Evolutionary conservation across 2,888 invertebrate genomes (phyloP).

Genomic region (Rhimphoctona megacephalus): DNA sequence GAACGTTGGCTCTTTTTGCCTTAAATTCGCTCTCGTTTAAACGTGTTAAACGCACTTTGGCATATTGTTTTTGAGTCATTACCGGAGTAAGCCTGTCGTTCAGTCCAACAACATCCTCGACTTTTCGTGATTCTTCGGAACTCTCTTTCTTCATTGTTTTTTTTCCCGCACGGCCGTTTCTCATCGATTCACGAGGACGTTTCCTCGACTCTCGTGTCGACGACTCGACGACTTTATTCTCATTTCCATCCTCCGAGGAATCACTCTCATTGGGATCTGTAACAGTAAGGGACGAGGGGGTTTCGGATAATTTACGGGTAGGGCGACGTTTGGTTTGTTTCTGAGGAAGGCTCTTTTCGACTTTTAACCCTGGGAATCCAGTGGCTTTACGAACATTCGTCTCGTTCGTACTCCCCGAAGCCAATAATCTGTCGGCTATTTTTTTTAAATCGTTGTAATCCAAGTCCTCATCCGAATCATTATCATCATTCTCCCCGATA

Average conservation of each 20-base stretch:
- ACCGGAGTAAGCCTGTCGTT: slow-evolving; percentile 8
- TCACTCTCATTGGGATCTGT: slow-evolving; percentile 47
- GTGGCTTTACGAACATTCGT: slow-evolving; percentile 24
- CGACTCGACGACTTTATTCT: slow-evolving; percentile 13
- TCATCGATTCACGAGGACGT: background rate
- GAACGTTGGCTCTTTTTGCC: background rate
- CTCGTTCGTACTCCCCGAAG: slow-evolving; percentile 33
- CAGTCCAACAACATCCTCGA: background rate
- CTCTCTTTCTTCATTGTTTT: slow-evolving; percentile 2
- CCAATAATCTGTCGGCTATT: slow-evolving; percentile 61
- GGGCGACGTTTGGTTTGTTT: slow-evolving; percentile 14
- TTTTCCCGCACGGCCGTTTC: background rate
- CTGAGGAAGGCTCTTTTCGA: background rate
- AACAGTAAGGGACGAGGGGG: slow-evolving; percentile 57
- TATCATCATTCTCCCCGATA: slow-evolving; percentile 29
- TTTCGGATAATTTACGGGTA: slow-evolving; percentile 46
- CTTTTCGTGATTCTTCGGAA: slow-evolving; percentile 4
- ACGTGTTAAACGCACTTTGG: slow-evolving; percentile 43
- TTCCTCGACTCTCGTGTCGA: slow-evolving; percentile 20
- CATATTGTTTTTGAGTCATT: slow-evolving; percentile 14
- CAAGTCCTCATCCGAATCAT: slow-evolving; percentile 62
- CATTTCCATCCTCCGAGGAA: background rate
- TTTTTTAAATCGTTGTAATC: slow-evolving; percentile 64
- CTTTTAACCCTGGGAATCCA: background rate
- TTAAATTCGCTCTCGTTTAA: slow-evolving; percentile 14